Conservation (phyloP, 2,113 vertebrate genomes). For the Promerops cafer region DNA sequence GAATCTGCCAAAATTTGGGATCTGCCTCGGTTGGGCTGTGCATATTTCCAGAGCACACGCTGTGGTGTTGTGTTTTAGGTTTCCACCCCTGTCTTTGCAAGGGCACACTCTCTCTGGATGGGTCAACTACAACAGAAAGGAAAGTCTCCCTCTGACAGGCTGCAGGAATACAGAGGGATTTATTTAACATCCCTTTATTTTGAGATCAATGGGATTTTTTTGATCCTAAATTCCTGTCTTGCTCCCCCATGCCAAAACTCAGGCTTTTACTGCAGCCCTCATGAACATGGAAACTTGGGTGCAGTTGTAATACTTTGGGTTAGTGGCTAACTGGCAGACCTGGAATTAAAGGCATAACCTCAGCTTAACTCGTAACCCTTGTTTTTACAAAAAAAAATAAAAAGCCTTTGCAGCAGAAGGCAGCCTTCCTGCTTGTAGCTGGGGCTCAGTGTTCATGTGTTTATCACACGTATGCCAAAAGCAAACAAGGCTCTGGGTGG, state of each 20-base stretch:
- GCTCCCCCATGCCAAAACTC: background rate
- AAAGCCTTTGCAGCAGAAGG: background rate
- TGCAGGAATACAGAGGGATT: background rate
- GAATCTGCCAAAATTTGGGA: slow-evolving; percentile 41
- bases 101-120: background rate
- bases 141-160: background rate
- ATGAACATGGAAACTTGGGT: background rate
- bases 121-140: background rate
- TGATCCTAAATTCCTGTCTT: background rate
- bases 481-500: slow-evolving; percentile 17
- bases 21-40: background rate
- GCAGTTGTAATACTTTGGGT: background rate
- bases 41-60: background rate
- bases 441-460: background rate
- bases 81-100: background rate
- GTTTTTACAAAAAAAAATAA: background rate
- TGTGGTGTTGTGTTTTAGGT: background rate
- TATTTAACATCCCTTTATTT: background rate
- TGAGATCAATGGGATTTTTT: background rate
- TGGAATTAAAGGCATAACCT: background rate
- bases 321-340: background rate
- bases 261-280: background rate
- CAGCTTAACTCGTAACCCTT: background rate
- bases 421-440: background rate
- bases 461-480: background rate